Percentiles rank a stretch among this genome's conserved stretches.
Conservation (phyloP, 2,888 invertebrate species). For the Ophioninae sp. region DNA sequence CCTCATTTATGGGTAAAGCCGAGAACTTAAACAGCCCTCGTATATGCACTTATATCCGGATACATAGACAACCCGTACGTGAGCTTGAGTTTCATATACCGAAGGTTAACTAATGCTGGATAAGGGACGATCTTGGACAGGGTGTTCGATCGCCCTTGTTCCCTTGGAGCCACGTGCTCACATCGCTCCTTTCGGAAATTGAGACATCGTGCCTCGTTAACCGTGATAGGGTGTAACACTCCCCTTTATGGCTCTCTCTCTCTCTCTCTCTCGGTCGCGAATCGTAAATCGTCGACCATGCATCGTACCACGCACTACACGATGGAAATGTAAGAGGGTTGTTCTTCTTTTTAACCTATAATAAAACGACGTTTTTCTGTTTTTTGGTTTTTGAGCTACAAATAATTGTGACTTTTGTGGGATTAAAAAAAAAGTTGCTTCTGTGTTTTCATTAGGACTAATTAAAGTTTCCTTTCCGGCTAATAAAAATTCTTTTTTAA, state of each 20-base stretch:
- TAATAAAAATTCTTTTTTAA: too few relatives aligned
- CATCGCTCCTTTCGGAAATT: constrained; percentile 75
- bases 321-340: background rate
- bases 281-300: constrained; percentile 54
- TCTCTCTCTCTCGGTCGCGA: constrained; percentile 23
- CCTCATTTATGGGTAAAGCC: too few relatives aligned
- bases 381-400: too few relatives aligned
- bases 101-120: constrained; percentile 48
- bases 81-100: constrained; percentile 33
- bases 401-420: too few relatives aligned
- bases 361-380: too few relatives aligned
- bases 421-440: too few relatives aligned
- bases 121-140: constrained; percentile 51
- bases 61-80: background rate
- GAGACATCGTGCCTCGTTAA: constrained; percentile 78
- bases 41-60: background rate
- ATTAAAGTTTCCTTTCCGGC: too few relatives aligned
- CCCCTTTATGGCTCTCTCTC: constrained; percentile 26
- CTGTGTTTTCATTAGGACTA: too few relatives aligned
- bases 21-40: too few relatives aligned
- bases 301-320: constrained; percentile 30
- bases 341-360: too few relatives aligned
- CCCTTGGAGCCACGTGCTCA: constrained; percentile 64
- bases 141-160: constrained; percentile 58
- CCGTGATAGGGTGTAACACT: constrained; percentile 64